Evolutionary conservation across 2,797 vertebrate genomes (phyloP).

Genomic region (Etheostoma perlongum): DNA sequence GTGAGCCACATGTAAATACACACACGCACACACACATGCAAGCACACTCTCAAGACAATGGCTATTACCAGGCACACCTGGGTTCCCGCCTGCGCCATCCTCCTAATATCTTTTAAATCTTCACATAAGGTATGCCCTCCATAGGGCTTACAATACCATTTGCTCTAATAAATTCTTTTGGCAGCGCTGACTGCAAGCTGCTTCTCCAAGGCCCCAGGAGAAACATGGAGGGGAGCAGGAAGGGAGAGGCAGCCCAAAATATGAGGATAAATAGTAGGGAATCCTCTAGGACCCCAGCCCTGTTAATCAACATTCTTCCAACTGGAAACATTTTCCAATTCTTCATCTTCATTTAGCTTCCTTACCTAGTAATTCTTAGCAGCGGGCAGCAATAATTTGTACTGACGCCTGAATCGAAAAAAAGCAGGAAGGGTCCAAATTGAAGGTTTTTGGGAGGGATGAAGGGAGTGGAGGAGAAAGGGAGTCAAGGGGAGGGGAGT

Average conservation of each 20-base stretch:
- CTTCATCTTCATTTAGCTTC: conserved; percentile 89
- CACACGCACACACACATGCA: conserved; percentile 45
- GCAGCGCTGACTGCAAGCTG: conserved; percentile 87
- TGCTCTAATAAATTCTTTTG: conserved; percentile 93
- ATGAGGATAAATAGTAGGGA: conserved; percentile 89
- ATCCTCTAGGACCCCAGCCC: conserved; percentile 84
- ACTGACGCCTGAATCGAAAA: conserved; percentile 70
- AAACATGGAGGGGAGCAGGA: conserved; percentile 66
- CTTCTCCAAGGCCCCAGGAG: conserved; percentile 83
- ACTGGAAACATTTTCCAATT: conserved; percentile 89
- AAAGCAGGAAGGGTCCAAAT: conserved; percentile 65
- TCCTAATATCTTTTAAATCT: conserved; percentile 92
- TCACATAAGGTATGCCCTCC: conserved; percentile 92
- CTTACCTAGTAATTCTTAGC: conserved; percentile 81
- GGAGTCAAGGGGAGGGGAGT: conserved; percentile 36
- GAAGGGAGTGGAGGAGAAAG: conserved; percentile 17
- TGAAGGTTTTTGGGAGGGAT: conserved; percentile 44
- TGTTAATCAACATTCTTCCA: conserved; percentile 86
- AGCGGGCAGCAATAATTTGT: conserved; percentile 81
- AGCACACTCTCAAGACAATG: conserved; percentile 83
- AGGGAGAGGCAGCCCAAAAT: conserved; percentile 85
- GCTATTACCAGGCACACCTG: conserved; percentile 89
- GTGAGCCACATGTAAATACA: conserved; percentile 70
- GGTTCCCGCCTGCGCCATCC: conserved; percentile 85
- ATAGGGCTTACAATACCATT: conserved; percentile 91